Base-by-base conservation (phyloP, 2,888 invertebrate genomes). In the Caenorhabditis sp. region DNA sequence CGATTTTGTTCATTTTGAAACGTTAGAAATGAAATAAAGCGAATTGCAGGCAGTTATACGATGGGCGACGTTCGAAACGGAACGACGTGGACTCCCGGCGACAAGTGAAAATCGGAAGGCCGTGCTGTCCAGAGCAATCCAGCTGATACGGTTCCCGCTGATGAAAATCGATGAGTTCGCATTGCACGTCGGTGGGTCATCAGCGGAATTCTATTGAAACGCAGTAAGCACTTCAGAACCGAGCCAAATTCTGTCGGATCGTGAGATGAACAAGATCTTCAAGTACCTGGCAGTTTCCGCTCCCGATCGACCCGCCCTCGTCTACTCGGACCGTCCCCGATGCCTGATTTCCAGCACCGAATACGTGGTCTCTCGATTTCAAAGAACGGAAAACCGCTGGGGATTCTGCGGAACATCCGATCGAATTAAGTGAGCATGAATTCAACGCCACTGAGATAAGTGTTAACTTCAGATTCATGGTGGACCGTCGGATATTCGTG, bases 111-210 rank as follows among this genome's bases (percentile, higher is more conserved):
- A 93, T 89, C 93, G 93, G 87, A 90, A 94, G 76, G 90, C 90
- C 71, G 93, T 93, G 0, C 90, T 94, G 0, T 93, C 93, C 0
- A 89, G 92, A 56, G 93, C 94, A 0, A 91, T 94, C 81, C 92
- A 92, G 37, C 92, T 94, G 0, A 93, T 95, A 61, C 91, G 94
- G 26, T 94, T 94, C 89, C 94, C 94, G 0, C 90, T 94, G 22
- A 95, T 95, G 94, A 93, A 93, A 0, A 93, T 94, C 0, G 94
- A 94, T 89, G 94, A 95, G 89, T 95, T 95, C 89, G 94, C 93
- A 0, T 93, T 93, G 85, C 52, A 63, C 48, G 80, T 79, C 48
- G 80, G 78, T 76, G 43, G 27, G 63, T 39, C n/a, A n/a, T n/a
- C n/a, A n/a, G n/a, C n/a, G n/a, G n/a, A n/a, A n/a, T n/a, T n/a